Base-by-base conservation (phyloP, 2,113 vertebrate species). In the Garra rufa region DNA sequence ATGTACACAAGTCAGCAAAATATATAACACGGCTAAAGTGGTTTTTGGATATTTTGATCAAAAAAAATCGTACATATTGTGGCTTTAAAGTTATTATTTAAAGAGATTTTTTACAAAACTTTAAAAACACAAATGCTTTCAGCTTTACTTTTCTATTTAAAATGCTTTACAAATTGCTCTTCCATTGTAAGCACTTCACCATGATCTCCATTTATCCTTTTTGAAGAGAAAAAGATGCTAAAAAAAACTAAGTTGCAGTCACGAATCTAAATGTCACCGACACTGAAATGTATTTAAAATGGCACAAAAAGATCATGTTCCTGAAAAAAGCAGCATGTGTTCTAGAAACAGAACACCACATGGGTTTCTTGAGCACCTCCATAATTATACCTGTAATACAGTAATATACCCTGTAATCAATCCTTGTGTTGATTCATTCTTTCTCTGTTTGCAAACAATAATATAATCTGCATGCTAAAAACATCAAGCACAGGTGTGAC, bases 391-490 rank as follows among this genome's bases (percentile, higher is more conserved):
- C 15, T 17, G 4, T 57, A 55, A 79, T 73, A n/a, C n/a, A n/a
- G n/a, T n/a, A 67, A 79, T 61, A 15, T 46, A 65, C 55, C 57
- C 71, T 73, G 52, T 43, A 63, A 86, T 78, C 76, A 73, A 43
- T 41, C 30, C 14, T 75, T 30, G 69, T 44, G 84, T 82, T 76
- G 59, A 76, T 48, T 46, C 50, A 38, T 26, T 34, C 57, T 43
- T 46, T 24, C 76, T 76, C 21, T 79, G 43, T 79, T 79, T 83
- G 81, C 81, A 73, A 61, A 71, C 52, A 73, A 24, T 52, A 57
- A 70, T 52, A 50, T 24, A 70, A 71, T 59, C 24, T 46, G 50
- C 19, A 73, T 61, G 43, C n/a, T 67, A 48, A 21, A 30, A 41
- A 46, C 50, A 79, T 3, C 46, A 43, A 19, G 55, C 11, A 76